A percentile compares a stretch with the other conserved stretches of the same genome.
Conservation (phyloP, 2,888 invertebrate species). For the Phyto melanocephala region DNA sequence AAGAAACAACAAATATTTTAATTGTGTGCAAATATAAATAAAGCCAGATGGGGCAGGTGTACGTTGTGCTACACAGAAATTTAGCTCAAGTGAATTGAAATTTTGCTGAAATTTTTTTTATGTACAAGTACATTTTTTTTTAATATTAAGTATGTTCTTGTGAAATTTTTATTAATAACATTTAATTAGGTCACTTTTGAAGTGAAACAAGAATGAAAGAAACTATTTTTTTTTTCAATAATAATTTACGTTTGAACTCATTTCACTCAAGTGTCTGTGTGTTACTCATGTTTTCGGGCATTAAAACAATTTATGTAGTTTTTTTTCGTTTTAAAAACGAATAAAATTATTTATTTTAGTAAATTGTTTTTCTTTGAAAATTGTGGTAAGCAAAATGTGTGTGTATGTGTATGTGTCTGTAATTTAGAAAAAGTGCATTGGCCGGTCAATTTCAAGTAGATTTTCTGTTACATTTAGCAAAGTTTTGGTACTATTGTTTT, state of each 20-base stretch:
- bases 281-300: not conserved
- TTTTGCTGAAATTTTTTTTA: not conserved
- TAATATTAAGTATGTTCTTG: conserved; percentile 2
- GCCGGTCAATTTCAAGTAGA: conserved; percentile 56
- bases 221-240: not conserved
- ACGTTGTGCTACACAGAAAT: not conserved
- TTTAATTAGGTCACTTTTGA: conserved; percentile 51
- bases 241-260: conserved; percentile 32
- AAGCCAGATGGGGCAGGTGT: conserved; percentile 55
- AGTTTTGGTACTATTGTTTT: not conserved
- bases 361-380: conserved; percentile 25
- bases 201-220: conserved; percentile 19
- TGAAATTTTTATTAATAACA: conserved; percentile 13
- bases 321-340: not conserved
- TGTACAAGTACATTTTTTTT: not conserved
- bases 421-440: conserved; percentile 47
- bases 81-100: not conserved
- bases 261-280: conserved; percentile 38
- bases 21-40: conserved; percentile 44
- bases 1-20: conserved; percentile 36
- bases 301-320: not conserved
- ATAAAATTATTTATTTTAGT: not conserved
- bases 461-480: conserved; percentile 11
- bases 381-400: not conserved
- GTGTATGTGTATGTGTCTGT: not conserved